Conservation (phyloP, 2,888 invertebrate genomes). For the Lacanobia wlatinum region DNA sequence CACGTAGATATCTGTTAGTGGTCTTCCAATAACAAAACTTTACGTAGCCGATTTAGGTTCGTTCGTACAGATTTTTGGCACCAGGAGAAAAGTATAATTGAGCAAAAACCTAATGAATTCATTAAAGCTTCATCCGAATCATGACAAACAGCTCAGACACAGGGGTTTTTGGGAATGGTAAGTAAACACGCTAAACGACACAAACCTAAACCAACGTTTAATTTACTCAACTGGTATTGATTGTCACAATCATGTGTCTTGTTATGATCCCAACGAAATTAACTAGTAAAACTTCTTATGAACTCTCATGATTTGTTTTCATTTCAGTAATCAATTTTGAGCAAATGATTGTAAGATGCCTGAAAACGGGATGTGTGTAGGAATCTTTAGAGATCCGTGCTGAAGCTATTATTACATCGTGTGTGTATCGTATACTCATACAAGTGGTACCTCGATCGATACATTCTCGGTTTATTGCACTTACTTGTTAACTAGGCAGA, state of each 20-base stretch:
- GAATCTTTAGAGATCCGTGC: background rate
- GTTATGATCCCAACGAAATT: background rate
- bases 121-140: no score
- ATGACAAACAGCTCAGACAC: no score
- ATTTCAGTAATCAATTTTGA: background rate
- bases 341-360: no score
- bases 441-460: background rate
- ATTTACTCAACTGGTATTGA: no score
- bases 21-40: background rate
- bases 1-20: background rate
- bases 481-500: conserved; percentile 12
- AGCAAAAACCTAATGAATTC: background rate
- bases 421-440: background rate
- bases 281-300: background rate
- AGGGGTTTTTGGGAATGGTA: no score
- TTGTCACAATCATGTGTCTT: no score
- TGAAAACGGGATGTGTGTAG: background rate
- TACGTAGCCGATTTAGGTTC: background rate
- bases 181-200: no score
- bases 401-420: background rate
- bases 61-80: no score
- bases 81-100: background rate
- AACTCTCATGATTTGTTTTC: no score
- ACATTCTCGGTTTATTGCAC: conserved; percentile 13
- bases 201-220: no score